Base-by-base conservation (phyloP, 2,797 vertebrate species). In the Craterocephalus amniculus region DNA sequence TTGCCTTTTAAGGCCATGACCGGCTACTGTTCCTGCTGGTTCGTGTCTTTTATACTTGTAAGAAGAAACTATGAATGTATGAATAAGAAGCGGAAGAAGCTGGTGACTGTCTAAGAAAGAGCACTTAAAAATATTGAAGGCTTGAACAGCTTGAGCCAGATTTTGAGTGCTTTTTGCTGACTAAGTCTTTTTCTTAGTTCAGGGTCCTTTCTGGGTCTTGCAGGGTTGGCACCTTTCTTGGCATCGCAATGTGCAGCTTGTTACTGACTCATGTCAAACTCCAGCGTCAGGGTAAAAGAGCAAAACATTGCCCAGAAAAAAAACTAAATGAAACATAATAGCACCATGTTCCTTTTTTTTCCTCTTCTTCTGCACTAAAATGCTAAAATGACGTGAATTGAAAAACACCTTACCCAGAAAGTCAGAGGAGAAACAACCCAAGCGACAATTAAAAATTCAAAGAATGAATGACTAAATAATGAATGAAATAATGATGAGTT, bases 1-100 rank as follows among this genome's bases (percentile, higher is more conserved):
- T 91, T 65, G 73, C 91, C 91, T 93, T 94, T 92, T 94, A 93
- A 90, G 93, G 91, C 54, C 73, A 84, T 77, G 73, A 34, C 73
- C 61, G 35, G 76, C 79, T 35, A 64, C 58, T 48, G 32, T 67
- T 57, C 27, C 59, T 58, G 31, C 8, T 10, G 36, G 34, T 67
- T 83, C 49, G 55, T 12, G 10, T 67, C 74, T 78, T 76, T 63
- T 31, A 54, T 83, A 80, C 83, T 84, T 66, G 38, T 72, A 75
- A 79, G 71, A 72, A 78, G 71, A 89, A 87, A 86, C 80, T 74
- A 70, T 83, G 67, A 88, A 87, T 1, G 48, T 73, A 66, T 24
- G 63, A 69, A 79, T 8, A 10, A 62, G 63, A 71, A 31, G 20
- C 34, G 85, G 80, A 66, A 62, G 75, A 40, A 80, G 82, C 74